Evolutionary conservation across 64 coral and sea anemone genomes (phyloP).

Genomic region (Pocillopora damicornis): DNA sequence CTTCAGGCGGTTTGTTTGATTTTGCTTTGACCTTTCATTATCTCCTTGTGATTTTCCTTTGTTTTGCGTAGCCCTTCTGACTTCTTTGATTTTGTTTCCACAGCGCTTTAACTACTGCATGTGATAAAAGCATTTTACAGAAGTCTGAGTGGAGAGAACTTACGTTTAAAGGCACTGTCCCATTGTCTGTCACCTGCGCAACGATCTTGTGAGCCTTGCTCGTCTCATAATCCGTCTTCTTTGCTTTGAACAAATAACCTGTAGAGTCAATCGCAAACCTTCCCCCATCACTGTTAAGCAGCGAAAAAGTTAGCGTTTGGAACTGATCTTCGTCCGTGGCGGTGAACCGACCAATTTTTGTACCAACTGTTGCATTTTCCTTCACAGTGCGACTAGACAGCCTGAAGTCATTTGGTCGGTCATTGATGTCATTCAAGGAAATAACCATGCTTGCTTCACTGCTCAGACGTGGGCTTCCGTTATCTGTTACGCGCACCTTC

Average conservation of each 20-base stretch:
- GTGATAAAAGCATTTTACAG: too few relatives aligned
- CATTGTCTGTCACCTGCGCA: constrained; percentile 67
- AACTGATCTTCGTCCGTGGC: constrained; percentile 76
- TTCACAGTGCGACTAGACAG: constrained; percentile 72
- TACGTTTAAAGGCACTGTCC: constrained; percentile 40
- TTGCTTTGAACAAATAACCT: constrained; percentile 77
- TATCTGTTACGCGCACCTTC: constrained; percentile 81
- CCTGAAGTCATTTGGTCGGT: constrained; percentile 67
- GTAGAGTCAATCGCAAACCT: constrained; percentile 55
- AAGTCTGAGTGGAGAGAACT: neutral
- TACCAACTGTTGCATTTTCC: constrained; percentile 69
- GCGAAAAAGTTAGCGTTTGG: constrained; percentile 55
- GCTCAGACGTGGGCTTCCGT: constrained; percentile 64
- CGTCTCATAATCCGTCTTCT: constrained; percentile 78
- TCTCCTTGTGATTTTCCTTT: too few relatives aligned
- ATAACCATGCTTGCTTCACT: constrained; percentile 58
- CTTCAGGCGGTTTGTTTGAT: too few relatives aligned
- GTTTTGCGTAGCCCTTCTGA: too few relatives aligned
- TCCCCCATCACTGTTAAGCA: constrained; percentile 52
- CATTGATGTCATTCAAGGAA: constrained; percentile 74
- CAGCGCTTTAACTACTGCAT: too few relatives aligned
- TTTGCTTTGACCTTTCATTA: too few relatives aligned
- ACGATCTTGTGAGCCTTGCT: constrained; percentile 53
- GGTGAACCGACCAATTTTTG: constrained; percentile 55
- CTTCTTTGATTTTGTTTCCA: too few relatives aligned